phyloP scores from a whole-genome alignment of 2,888 invertebrate genomes.

The Odontothrips loti region DNA sequence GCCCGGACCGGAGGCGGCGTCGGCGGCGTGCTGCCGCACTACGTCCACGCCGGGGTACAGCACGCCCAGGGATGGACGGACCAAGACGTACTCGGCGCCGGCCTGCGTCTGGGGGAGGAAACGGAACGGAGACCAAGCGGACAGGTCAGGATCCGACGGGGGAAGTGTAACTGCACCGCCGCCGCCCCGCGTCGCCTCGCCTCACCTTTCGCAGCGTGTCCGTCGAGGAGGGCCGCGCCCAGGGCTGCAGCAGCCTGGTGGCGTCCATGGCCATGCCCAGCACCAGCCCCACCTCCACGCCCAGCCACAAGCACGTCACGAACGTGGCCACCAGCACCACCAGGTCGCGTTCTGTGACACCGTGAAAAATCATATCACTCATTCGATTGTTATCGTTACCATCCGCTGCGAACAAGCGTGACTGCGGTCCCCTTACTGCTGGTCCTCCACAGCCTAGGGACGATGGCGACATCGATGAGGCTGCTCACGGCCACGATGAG shows the following conservation, averaged over 20 bases:
- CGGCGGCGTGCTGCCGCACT: not conserved
- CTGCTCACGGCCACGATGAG: constrained; percentile 1
- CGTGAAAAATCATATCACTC: too few species aligned
- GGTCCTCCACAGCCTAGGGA: not conserved
- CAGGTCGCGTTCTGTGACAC: not conserved
- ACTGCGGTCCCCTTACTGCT: not conserved
- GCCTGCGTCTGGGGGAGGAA: not conserved
- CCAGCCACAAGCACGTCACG: constrained; percentile 7
- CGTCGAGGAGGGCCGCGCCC: not conserved
- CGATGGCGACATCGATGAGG: not conserved
- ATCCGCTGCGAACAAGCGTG: too few species aligned
- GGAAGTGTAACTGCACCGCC: too few species aligned
- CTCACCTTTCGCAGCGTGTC: not conserved
- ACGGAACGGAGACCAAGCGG: too few species aligned
- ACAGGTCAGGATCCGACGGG: too few species aligned
- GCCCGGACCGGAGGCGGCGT: not conserved
- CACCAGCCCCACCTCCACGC: constrained; percentile 16
- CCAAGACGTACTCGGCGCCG: constrained; percentile 2
- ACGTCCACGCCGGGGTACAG: constrained; percentile 16
- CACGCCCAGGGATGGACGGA: not conserved
- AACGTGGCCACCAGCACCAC: constrained; percentile 6
- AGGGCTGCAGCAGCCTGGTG: constrained; percentile 19
- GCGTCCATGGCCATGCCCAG: constrained; percentile 5
- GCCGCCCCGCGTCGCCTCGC: not conserved
- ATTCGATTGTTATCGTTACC: too few species aligned